Conservation (phyloP, 2,113 vertebrate genomes). For the Sylvilagus bachmani region DNA sequence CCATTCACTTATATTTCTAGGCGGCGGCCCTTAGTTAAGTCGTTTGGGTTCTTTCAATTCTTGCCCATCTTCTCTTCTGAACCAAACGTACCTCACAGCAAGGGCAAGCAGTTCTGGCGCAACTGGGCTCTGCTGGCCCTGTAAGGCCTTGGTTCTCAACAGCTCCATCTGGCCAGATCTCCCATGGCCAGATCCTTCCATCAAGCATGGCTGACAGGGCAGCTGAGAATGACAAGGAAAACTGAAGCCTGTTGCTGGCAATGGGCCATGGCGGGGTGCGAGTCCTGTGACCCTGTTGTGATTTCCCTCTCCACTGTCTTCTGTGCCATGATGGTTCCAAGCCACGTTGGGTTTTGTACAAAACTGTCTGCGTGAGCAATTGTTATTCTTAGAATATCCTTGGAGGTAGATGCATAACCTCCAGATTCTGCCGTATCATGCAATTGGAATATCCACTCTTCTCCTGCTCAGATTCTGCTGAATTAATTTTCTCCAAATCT, state of each 20-base stretch:
- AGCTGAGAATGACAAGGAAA: not conserved
- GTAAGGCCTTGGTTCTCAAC: not conserved
- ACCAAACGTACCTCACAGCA: not conserved
- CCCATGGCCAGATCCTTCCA: not conserved
- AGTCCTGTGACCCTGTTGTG: not conserved
- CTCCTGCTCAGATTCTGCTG: not conserved
- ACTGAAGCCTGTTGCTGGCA: not conserved
- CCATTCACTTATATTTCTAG: not conserved
- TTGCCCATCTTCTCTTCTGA: not conserved
- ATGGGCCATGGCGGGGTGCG: not conserved
- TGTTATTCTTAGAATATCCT: not conserved
- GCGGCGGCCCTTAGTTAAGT: not conserved
- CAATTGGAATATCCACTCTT: not conserved
- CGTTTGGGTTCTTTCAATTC: not conserved
- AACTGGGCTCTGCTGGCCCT: not conserved
- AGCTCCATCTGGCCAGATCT: not conserved
- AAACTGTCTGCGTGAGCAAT: not conserved
- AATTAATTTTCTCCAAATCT: slow-evolving; percentile 3
- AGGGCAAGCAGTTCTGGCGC: not conserved
- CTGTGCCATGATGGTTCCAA: not conserved
- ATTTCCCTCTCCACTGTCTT: not conserved
- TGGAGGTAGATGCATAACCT: not conserved
- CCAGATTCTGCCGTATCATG: not conserved
- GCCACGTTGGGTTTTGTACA: not conserved
- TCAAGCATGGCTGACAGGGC: not conserved